Conservation (phyloP, 2,113 vertebrate species). For the Anolis carolinensis region DNA sequence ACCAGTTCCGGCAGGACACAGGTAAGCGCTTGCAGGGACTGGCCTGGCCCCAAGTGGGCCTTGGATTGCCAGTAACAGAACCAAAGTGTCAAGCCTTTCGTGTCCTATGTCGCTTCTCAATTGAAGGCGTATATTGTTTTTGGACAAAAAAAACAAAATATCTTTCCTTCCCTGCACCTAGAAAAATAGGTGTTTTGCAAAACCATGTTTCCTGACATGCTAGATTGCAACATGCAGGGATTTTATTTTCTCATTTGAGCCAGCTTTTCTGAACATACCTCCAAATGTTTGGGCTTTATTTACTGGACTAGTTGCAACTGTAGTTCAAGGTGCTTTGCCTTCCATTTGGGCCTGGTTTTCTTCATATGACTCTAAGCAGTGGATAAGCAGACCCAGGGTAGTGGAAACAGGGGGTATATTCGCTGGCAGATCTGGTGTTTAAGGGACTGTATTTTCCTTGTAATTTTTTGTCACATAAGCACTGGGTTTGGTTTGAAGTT, state of each 20-base stretch:
- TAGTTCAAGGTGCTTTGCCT: not conserved
- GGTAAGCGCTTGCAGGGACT: slow-evolving; percentile 75
- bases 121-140: no score
- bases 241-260: not conserved
- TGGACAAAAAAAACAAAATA: not conserved
- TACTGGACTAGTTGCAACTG: no score
- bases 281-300: not conserved
- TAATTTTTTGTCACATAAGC: not conserved
- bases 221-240: not conserved
- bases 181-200: not conserved
- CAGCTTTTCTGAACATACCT: not conserved
- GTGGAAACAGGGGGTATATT: no score
- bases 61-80: not conserved
- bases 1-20: slow-evolving; percentile 96
- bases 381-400: not conserved
- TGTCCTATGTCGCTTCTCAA: no score
- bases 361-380: not conserved
- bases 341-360: not conserved
- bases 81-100: not conserved
- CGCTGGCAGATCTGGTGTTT: not conserved
- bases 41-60: not conserved
- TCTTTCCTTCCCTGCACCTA: not conserved
- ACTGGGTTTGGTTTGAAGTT: not conserved
- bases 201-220: not conserved
- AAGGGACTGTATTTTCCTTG: not conserved